These are phyloP conservation scores for Leuciscus idus DNA, from an alignment of 2,113 vertebrate genomes.

Conservation along the genomic window DNA sequence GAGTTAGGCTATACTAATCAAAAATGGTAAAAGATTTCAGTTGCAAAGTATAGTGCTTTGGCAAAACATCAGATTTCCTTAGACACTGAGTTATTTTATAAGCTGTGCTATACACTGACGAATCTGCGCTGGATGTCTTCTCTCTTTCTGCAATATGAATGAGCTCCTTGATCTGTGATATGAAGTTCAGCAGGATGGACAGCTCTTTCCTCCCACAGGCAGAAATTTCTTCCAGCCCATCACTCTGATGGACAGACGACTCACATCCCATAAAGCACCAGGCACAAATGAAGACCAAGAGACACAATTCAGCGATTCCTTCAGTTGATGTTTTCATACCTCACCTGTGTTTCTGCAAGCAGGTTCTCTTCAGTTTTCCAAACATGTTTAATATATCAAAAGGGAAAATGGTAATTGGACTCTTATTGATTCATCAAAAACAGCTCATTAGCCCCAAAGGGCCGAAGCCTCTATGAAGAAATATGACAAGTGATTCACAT, in stretches of 20 bases:
- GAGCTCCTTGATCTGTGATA: conserved; percentile 3
- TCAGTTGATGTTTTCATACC: background rate
- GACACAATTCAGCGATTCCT: background rate
- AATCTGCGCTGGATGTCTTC: background rate
- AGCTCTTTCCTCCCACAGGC: conserved; percentile 7
- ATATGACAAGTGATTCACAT: background rate
- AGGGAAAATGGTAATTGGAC: background rate
- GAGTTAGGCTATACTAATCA: background rate
- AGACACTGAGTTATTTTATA: background rate
- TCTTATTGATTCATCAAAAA: background rate
- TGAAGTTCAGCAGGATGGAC: conserved; percentile 22
- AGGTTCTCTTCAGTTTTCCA: background rate
- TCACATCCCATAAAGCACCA: conserved; percentile 10
- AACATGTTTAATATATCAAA: conserved; percentile 5
- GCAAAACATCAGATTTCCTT: background rate
- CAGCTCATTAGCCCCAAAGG: background rate
- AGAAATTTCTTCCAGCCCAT: background rate
- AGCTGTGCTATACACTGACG: background rate
- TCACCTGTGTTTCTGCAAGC: background rate
- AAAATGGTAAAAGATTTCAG: background rate
- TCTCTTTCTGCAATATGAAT: conserved; percentile 18
- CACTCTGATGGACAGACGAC: conserved; percentile 4
- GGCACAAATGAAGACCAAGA: background rate
- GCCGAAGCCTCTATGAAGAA: background rate
- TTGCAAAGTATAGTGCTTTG: background rate